These are phyloP conservation scores for Anthonomus grandis DNA, from an alignment of 1,140 invertebrate genomes.

Conservation along the genomic window DNA sequence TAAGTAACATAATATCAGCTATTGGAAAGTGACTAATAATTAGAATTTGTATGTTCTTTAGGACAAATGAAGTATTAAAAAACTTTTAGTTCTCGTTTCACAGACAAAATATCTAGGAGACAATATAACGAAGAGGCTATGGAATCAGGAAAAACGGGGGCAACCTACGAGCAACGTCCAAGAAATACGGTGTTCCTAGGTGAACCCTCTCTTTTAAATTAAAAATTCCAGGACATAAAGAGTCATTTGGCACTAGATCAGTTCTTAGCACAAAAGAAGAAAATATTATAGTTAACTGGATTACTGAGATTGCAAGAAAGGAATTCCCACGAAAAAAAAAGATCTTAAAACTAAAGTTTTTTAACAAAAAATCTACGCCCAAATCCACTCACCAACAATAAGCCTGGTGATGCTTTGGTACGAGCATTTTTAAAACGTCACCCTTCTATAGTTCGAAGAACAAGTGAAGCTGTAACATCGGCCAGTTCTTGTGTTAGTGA, in stretches of 20 bases:
- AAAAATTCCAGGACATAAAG: neutral
- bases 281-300: constrained; percentile 18
- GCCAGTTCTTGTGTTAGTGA: too few relatives aligned
- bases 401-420: constrained; percentile 39
- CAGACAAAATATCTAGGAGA: neutral
- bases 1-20: neutral
- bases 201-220: neutral
- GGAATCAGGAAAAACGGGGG: too few relatives aligned
- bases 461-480: too few relatives aligned
- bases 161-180: too few relatives aligned
- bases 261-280: constrained; percentile 11
- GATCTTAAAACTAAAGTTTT: constrained; percentile 5
- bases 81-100: neutral
- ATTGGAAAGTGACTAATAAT: neutral
- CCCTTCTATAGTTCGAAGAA: constrained; percentile 23
- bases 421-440: constrained; percentile 40
- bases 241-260: neutral
- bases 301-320: constrained; percentile 9
- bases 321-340: constrained; percentile 19
- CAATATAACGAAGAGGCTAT: neutral
- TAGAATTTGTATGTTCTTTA: neutral
- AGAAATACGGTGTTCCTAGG: too few relatives aligned
- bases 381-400: constrained; percentile 37
- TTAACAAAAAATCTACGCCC: constrained; percentile 13
- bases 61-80: neutral